Evolutionary conservation across 2,797 vertebrate genomes (phyloP), one percentile per base, ranked within the genome.

Genomic region (Channallabes apus): DNA sequence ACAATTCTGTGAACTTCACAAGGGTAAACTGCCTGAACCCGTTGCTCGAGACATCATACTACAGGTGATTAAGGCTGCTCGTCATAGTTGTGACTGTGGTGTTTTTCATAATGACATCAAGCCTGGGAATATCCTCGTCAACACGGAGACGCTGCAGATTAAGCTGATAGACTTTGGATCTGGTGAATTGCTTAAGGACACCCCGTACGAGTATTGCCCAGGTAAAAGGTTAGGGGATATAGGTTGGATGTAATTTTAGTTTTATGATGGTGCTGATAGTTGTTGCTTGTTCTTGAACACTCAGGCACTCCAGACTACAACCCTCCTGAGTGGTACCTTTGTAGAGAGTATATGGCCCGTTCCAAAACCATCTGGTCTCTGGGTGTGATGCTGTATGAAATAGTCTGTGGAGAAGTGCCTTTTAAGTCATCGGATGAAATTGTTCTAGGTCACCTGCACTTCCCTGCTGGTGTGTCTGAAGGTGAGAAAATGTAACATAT

Each of bases 111-210:
- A 20, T 0, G 82, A 84, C 41, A 67, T 84, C 29, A 76, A 84
- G 38, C 12, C 61, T 2, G 3, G 54, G 27, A 84, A 84, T 56
- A 3, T 77, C 2, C 61, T 84, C 3, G 77, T 84, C 11, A 77
- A 77, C 24, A 65, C 61, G 1, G 29, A 56, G 11, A 77, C 59
- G 1, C 8, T 73, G 46, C 12, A 84, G 3, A 29, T 84, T 7
- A 84, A 67, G 29, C 27, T 82, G 65, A 82, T 82, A 1, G 80
- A 82, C 27, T 82, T 82, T 15, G 80, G 65, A 18, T 82, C 65
- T 58, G 80, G 80, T 65, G 77, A 62, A 18, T 24, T 61, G 20
- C 29, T 79, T 11, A 22, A 38, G 20, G 35, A 62, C 20, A 62
- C 77, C 3, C 27, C 29, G 0, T 79, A n/a, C 59, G 1, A 24